Base-by-base conservation (phyloP, 1,140 invertebrate species). In the Drosophila chauvacae region DNA sequence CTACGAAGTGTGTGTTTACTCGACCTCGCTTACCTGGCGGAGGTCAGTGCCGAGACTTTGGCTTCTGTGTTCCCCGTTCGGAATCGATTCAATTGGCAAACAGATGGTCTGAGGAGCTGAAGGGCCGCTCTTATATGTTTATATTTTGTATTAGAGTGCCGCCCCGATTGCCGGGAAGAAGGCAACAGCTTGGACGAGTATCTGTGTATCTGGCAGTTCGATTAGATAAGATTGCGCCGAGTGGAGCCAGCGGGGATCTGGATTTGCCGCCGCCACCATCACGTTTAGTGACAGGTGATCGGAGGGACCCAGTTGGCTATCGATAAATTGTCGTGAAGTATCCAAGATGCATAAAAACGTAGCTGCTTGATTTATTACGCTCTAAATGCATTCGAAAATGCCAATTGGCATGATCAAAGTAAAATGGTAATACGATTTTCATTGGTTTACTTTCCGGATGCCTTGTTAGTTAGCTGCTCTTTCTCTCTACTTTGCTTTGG, bases 391-490 rank as follows among this genome's bases (percentile, higher is more conserved):
- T 73, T 60, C 10, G 37, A 47, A 69, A 66, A 69, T 69, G 45
- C 39, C 57, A 65, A 62, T 65, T 65, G 57, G 20, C 39, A 42
- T 53, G 37, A 65, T 65, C 47, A 69, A 69, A 69, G 39, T 18
- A 66, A 69, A 65, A 53, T 72, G 53, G 65, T 41, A 72, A 71
- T 72, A 77, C 48, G 47, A 4, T 72, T 70, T 77, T 66, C 57
- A 56, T 77, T 59, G 81, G 62, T 63, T 85, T 66, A 74, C 75
- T 86, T 85, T 86, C 82, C 82, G 82, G 78, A 70, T 81, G 74
- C 64, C 70, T 80, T 50, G 45, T 64, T 72, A 37, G 69, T 44
- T 23, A 33, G 73, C 41, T 16, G 20, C 53, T 56, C 35, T 39
- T 56, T 56, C 20, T 71, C 60, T 69, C 45, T 45, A n/a, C 26